Conservation (phyloP, 2,113 vertebrate species). For the Planiliza haematocheilus region DNA sequence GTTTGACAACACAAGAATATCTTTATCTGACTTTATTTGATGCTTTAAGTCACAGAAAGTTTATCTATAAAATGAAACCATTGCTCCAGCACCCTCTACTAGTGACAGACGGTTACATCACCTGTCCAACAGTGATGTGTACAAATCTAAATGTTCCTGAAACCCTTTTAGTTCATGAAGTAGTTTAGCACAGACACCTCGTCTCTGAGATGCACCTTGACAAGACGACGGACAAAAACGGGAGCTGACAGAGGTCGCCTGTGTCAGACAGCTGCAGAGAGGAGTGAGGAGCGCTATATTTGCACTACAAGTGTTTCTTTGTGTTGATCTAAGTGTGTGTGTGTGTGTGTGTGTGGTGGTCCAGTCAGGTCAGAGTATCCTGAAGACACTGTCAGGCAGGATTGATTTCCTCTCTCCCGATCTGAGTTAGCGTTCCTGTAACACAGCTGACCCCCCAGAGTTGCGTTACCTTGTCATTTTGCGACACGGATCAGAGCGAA, state of each 20-base stretch:
- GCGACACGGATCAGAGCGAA: constrained; percentile 90
- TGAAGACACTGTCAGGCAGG: constrained; percentile 96
- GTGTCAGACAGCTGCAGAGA: constrained; percentile 50
- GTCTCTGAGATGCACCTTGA: constrained; percentile 65
- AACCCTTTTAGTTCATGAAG: constrained; percentile 1
- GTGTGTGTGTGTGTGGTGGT: constrained; percentile 65
- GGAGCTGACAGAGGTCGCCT: constrained; percentile 59
- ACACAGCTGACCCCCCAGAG: constrained; percentile 92
- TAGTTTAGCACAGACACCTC: constrained; percentile 33
- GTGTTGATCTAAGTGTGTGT: constrained; percentile 29
- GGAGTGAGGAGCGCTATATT: constrained; percentile 41
- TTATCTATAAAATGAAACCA: no score
- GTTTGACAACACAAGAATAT: no score
- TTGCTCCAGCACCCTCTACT: no score
- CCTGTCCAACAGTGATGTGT: no score
- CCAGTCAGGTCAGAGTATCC: constrained; percentile 91
- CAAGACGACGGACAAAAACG: constrained; percentile 46
- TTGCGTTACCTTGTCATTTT: constrained; percentile 97
- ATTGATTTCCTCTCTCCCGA: constrained; percentile 93
- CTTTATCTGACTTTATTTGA: no score
- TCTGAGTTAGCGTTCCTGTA: constrained; percentile 92
- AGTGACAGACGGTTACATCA: not conserved
- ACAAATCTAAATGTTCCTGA: no score
- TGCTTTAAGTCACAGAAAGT: no score
- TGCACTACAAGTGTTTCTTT: constrained; percentile 55